phyloP scores from a whole-genome alignment of 2,797 vertebrate genomes.

The Natrix natrix region DNA sequence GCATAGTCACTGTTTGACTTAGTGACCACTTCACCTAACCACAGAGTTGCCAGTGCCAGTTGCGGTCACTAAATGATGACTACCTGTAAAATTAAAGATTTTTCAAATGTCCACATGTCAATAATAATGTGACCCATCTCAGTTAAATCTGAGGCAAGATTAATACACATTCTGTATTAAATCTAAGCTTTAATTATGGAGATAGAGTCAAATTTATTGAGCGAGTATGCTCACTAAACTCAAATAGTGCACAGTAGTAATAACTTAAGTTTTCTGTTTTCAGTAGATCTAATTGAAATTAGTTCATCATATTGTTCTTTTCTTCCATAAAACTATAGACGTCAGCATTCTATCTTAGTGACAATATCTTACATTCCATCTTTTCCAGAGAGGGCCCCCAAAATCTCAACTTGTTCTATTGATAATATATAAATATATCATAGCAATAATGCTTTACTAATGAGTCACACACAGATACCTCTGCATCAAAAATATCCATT shows the following conservation, averaged over 20 bases:
- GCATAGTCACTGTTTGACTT: background rate
- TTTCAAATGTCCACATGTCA: background rate
- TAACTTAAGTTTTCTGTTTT: background rate
- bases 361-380: background rate
- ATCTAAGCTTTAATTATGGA: background rate
- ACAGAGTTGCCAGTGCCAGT: background rate
- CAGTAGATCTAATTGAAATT: background rate
- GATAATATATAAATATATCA: constrained; percentile 1
- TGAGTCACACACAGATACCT: background rate
- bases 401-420: background rate
- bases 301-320: background rate
- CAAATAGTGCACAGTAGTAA: background rate
- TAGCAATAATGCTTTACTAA: background rate
- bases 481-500: background rate
- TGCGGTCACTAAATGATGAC: background rate
- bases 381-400: background rate
- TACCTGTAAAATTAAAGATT: background rate
- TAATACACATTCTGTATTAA: background rate
- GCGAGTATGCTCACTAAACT: background rate
- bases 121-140: background rate
- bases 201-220: background rate
- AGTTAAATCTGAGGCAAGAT: background rate
- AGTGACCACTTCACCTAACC: background rate
- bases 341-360: background rate
- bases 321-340: background rate